Percentiles rank a stretch among this genome's conserved stretches.
phyloP scores from a whole-genome alignment of 2,888 invertebrate species.

The Branchipolynoe longqiensis region DNA sequence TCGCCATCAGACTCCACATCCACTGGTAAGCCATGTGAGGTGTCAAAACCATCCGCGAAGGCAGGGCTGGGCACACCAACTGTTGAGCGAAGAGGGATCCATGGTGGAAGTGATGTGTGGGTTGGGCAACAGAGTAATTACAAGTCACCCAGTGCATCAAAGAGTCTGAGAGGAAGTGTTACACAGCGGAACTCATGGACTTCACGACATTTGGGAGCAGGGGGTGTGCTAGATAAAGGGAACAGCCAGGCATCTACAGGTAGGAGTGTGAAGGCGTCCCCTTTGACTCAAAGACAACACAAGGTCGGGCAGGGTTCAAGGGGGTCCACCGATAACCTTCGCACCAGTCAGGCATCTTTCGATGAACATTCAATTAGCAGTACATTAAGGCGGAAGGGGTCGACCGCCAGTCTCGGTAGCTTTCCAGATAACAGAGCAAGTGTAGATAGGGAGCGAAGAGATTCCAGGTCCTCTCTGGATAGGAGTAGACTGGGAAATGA shows the following conservation, averaged over 20 bases:
- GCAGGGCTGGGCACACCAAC: background rate
- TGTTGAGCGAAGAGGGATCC: conserved; percentile 2
- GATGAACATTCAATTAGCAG: no score
- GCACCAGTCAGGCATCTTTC: no score
- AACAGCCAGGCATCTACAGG: background rate
- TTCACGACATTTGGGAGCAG: background rate
- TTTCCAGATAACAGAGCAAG: no score
- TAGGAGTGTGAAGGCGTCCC: background rate
- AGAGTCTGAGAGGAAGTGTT: background rate
- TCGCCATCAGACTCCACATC: no score
- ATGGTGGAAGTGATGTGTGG: background rate
- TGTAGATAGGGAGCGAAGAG: no score
- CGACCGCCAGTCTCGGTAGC: no score
- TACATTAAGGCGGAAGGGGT: no score
- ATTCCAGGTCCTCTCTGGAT: no score
- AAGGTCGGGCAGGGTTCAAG: background rate
- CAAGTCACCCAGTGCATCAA: background rate
- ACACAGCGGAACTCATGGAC: background rate
- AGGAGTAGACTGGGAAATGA: background rate
- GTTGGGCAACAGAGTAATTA: background rate
- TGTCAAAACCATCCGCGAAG: no score
- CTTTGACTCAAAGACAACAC: background rate
- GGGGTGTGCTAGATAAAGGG: background rate
- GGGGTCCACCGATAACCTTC: background rate
- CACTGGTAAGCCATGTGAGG: no score